Conservation (phyloP, 2,797 vertebrate genomes). For the Chaunax sp. region DNA sequence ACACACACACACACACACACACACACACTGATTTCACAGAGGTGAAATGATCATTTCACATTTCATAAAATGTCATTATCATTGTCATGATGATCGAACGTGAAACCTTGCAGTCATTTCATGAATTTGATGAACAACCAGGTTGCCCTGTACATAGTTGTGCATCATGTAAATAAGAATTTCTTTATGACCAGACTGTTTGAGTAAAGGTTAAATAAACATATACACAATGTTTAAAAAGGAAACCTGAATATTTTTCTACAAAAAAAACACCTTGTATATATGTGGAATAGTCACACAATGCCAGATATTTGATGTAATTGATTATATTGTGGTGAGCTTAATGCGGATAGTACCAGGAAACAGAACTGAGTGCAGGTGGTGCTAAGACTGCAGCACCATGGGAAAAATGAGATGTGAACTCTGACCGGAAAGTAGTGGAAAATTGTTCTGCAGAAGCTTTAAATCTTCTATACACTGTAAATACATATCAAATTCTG, state of each 20-base stretch:
- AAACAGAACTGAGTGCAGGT: not conserved
- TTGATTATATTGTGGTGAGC: not conserved
- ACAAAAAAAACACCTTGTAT: not conserved
- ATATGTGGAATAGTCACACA: slow-evolving; percentile 1
- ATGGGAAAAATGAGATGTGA: slow-evolving; percentile 1
- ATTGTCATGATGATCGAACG: slow-evolving; percentile 36
- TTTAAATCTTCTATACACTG: not conserved
- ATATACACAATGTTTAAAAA: too few relatives aligned
- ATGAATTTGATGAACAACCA: slow-evolving; percentile 42
- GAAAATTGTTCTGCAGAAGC: not conserved
- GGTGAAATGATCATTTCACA: slow-evolving; percentile 17
- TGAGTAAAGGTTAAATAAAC: too few relatives aligned
- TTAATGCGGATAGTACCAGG: not conserved
- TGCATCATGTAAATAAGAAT: not conserved
- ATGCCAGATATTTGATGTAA: not conserved
- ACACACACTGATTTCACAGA: slow-evolving; percentile 30
- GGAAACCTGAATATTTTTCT: not conserved
- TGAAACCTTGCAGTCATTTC: slow-evolving; percentile 28
- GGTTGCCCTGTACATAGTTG: not conserved
- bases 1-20: too few relatives aligned
- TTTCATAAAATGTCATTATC: too few relatives aligned
- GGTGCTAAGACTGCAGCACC: not conserved
- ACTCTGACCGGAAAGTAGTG: slow-evolving; percentile 4
- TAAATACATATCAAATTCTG: not conserved
- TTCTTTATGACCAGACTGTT: too few relatives aligned